phyloP scores from a whole-genome alignment of 2,888 invertebrate species.

The Cryptus viduatorius region DNA sequence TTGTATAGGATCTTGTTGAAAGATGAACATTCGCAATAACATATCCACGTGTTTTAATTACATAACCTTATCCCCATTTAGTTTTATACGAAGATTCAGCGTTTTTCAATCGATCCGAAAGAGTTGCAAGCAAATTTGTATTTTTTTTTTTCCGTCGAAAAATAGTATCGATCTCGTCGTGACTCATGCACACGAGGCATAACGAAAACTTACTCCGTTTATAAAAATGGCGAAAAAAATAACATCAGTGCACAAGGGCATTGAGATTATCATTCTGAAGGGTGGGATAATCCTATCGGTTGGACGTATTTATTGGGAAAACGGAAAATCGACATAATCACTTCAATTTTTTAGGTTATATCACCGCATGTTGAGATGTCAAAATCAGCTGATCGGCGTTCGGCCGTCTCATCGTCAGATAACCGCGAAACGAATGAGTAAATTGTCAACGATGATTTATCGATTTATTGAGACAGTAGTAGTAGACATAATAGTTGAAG shows the following conservation, averaged over 20 bases:
- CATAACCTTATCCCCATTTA: conserved; percentile 46
- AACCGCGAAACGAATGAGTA: conserved; percentile 30
- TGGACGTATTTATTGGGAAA: background rate
- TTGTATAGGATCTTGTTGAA: conserved; percentile 82
- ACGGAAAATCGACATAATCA: background rate
- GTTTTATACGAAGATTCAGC: background rate
- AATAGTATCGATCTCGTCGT: background rate
- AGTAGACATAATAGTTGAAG: background rate
- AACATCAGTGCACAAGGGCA: background rate
- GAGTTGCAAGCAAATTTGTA: background rate
- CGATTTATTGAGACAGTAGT: conserved; percentile 2
- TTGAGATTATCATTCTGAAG: background rate
- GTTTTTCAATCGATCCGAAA: background rate
- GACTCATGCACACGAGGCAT: background rate
- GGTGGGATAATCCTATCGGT: background rate
- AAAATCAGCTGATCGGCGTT: conserved; percentile 75
- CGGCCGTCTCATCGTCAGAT: conserved; percentile 32
- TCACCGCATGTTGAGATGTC: conserved; percentile 68
- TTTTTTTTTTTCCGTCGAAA: background rate
- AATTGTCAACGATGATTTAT: conserved; percentile 32
- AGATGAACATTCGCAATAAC: conserved; percentile 81
- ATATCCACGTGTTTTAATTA: conserved; percentile 66
- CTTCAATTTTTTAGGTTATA: conserved; percentile 69
- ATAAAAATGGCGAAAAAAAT: background rate
- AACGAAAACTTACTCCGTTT: background rate